These are phyloP conservation scores for Anableps anableps DNA, from an alignment of 2,797 vertebrate species.

Conservation along the genomic window DNA sequence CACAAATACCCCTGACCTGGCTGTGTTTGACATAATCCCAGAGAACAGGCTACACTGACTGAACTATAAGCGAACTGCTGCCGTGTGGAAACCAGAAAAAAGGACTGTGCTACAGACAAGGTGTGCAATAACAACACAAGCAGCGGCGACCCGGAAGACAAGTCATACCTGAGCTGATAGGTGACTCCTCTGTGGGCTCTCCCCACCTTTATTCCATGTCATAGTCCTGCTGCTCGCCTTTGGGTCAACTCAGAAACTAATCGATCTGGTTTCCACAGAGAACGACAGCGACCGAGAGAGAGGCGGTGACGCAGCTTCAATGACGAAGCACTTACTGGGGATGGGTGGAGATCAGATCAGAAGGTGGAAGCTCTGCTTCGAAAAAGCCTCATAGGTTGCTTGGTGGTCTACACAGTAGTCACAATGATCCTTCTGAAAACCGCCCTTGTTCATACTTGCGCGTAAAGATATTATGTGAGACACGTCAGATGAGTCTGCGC, in stretches of 20 bases:
- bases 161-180: conserved; percentile 64
- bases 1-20: conserved; percentile 47
- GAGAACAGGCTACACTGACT: conserved; percentile 37
- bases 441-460: not conserved
- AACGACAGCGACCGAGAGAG: conserved; percentile 11
- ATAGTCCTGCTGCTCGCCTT: conserved; percentile 46
- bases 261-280: conserved; percentile 47
- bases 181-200: conserved; percentile 1
- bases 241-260: conserved; percentile 27
- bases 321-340: conserved; percentile 64
- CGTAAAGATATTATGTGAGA: not conserved
- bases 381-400: not conserved
- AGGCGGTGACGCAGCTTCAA: conserved; percentile 67
- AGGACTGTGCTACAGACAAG: not conserved
- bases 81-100: not conserved
- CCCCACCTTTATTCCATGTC: conserved; percentile 28
- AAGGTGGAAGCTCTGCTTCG: conserved; percentile 20
- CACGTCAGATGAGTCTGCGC: not conserved
- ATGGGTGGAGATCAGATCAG: conserved; percentile 62
- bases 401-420: too few species aligned
- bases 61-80: conserved; percentile 46
- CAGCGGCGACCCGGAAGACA: not conserved
- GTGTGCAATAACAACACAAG: conserved; percentile 15
- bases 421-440: not conserved
- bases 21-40: conserved; percentile 52